These are phyloP conservation scores for Halcyon malimbica DNA, from an alignment of 2,113 vertebrate genomes.

Conservation along the genomic window DNA sequence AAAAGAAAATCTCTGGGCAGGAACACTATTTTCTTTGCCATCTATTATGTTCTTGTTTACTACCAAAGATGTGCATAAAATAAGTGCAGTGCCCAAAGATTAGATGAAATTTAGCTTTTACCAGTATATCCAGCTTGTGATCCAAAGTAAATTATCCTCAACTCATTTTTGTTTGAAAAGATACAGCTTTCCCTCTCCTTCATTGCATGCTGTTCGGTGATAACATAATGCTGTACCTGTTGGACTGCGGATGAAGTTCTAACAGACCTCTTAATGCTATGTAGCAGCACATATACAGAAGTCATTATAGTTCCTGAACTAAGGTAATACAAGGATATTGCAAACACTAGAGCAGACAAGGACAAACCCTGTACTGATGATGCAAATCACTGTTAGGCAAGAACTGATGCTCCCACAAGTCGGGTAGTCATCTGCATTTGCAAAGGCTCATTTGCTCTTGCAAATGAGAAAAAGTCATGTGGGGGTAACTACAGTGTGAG, in stretches of 20 bases:
- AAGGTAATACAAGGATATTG: background rate
- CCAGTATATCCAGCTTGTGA: background rate
- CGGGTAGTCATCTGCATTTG: background rate
- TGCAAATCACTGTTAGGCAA: background rate
- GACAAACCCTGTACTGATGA: background rate
- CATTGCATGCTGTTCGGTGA: background rate
- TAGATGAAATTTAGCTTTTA: background rate
- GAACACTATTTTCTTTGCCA: background rate
- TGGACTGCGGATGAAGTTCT: background rate
- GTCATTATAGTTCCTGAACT: background rate
- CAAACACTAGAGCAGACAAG: rapidly evolving
- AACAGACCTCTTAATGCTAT: background rate
- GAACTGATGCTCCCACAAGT: background rate
- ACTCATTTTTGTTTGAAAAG: background rate
- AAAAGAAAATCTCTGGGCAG: background rate
- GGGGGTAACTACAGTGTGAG: background rate
- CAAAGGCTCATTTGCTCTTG: background rate
- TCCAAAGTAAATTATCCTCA: background rate
- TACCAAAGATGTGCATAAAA: background rate
- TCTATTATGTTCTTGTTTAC: background rate
- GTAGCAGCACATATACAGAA: background rate
- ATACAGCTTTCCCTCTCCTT: background rate
- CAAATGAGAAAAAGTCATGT: background rate
- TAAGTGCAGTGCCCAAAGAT: background rate
- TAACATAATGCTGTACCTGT: background rate